Percentiles rank a stretch among this genome's conserved stretches.
Conservation (phyloP, 2,113 vertebrate genomes). For the Poeciliopsis retropinna region DNA sequence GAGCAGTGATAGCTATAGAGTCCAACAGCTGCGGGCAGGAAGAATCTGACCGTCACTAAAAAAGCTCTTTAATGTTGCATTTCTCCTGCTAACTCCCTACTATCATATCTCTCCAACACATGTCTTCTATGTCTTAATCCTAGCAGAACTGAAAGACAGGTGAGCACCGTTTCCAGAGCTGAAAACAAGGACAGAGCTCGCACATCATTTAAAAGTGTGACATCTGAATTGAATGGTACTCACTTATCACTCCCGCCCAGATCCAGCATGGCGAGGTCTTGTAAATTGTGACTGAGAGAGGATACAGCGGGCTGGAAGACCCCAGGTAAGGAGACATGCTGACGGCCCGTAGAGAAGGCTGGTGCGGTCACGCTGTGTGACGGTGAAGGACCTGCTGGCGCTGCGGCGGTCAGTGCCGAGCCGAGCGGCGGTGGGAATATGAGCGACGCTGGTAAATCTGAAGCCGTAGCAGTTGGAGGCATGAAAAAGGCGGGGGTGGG, state of each 20-base stretch:
- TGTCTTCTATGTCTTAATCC: background rate
- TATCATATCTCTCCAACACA: no score
- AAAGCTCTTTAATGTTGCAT: no score
- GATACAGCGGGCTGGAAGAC: slow-evolving; percentile 3
- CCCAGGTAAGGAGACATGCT: slow-evolving; percentile 17
- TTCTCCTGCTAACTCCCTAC: no score
- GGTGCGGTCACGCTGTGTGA: slow-evolving; percentile 7
- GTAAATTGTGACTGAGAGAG: slow-evolving; percentile 50
- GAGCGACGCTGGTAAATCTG: slow-evolving; percentile 20
- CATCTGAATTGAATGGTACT: slow-evolving; percentile 15
- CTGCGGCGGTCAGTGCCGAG: background rate
- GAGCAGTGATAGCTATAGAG: no score
- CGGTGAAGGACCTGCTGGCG: slow-evolving; percentile 9
- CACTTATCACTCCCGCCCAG: slow-evolving; percentile 64
- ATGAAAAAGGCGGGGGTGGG: slow-evolving; percentile 56
- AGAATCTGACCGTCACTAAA: no score
- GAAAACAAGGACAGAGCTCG: background rate
- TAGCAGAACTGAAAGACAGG: background rate
- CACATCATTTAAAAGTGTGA: background rate
- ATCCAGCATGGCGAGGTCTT: slow-evolving; percentile 73
- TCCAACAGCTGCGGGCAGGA: no score
- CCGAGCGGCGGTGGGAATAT: slow-evolving; percentile 15
- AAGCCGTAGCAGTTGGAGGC: slow-evolving; percentile 42
- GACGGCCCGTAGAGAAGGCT: background rate
- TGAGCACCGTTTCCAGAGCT: background rate